These are phyloP conservation scores for Danionella cerebrum DNA, from an alignment of 2,113 vertebrate species.

Conservation along the genomic window DNA sequence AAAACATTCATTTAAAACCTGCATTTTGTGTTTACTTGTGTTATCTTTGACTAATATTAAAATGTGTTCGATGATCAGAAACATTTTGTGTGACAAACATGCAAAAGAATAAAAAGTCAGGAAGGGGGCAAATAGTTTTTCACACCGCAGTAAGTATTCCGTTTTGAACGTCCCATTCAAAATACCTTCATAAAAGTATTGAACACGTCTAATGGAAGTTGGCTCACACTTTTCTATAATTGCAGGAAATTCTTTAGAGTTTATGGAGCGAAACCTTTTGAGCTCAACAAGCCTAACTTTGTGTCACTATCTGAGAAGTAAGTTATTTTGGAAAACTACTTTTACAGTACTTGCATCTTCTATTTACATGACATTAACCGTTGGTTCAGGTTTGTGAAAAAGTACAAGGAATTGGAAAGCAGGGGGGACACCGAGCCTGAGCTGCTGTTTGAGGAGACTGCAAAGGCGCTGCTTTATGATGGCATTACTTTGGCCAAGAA, in stretches of 20 bases:
- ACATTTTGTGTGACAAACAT: too few relatives aligned
- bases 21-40: too few relatives aligned
- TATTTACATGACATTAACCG: neutral
- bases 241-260: conserved; percentile 76
- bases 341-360: neutral
- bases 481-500: conserved; percentile 69
- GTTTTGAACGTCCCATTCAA: too few relatives aligned
- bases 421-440: conserved; percentile 63
- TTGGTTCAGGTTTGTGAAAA: conserved; percentile 78
- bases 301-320: conserved; percentile 81
- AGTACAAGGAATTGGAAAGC: conserved; percentile 70
- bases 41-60: too few relatives aligned
- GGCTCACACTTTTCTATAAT: neutral
- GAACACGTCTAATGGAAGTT: too few relatives aligned
- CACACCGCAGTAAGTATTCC: too few relatives aligned
- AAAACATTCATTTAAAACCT: too few relatives aligned
- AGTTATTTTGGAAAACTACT: neutral
- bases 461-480: conserved; percentile 73
- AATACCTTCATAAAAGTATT: too few relatives aligned
- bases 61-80: too few relatives aligned
- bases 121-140: too few relatives aligned
- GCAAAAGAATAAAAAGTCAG: too few relatives aligned
- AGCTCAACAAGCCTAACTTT: conserved; percentile 69
- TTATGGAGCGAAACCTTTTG: conserved; percentile 69
- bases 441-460: conserved; percentile 75